phyloP scores from a whole-genome alignment of 1,140 invertebrate species.

The Drosophila lacteicornis region DNA sequence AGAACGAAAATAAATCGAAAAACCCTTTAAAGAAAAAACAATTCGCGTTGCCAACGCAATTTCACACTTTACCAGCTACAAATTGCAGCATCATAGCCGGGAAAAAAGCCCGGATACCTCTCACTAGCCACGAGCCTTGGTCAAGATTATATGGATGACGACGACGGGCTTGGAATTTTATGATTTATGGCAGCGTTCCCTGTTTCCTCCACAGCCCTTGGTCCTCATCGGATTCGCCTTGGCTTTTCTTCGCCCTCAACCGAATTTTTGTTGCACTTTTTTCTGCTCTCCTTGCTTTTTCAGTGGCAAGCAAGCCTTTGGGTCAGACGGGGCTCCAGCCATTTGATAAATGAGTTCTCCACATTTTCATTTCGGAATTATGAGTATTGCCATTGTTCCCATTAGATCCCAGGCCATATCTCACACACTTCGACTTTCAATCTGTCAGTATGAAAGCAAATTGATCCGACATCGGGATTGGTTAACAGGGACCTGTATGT shows the following conservation, averaged over 20 bases:
- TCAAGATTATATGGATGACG: slow-evolving; percentile 79
- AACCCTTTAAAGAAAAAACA: slow-evolving; percentile 51
- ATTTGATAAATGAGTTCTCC: slow-evolving; percentile 80
- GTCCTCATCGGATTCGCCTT: slow-evolving; percentile 17
- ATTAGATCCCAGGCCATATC: slow-evolving; percentile 28
- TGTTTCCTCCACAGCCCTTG: slow-evolving; percentile 6
- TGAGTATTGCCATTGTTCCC: slow-evolving; percentile 56
- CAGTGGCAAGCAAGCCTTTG: slow-evolving; percentile 25
- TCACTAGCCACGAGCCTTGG: slow-evolving; percentile 48
- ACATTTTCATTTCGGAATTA: slow-evolving; percentile 61
- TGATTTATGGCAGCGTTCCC: slow-evolving; percentile 72
- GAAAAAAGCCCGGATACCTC: slow-evolving; percentile 45
- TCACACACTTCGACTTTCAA: slow-evolving; percentile 33
- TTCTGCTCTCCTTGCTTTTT: slow-evolving; percentile 27
- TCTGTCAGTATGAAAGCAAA: slow-evolving; percentile 50
- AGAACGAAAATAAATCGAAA: not conserved
- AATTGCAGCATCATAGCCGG: slow-evolving; percentile 78
- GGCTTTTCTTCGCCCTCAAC: slow-evolving; percentile 38
- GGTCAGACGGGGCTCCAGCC: slow-evolving; percentile 53
- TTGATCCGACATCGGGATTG: slow-evolving; percentile 31
- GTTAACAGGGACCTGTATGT: no score
- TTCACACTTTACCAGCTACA: slow-evolving; percentile 82
- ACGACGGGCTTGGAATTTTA: slow-evolving; percentile 76
- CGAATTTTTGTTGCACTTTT: slow-evolving; percentile 79
- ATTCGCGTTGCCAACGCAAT: slow-evolving; percentile 74